phyloP scores from a whole-genome alignment of 2,113 vertebrate species.

The Sapayoa aenigma region DNA sequence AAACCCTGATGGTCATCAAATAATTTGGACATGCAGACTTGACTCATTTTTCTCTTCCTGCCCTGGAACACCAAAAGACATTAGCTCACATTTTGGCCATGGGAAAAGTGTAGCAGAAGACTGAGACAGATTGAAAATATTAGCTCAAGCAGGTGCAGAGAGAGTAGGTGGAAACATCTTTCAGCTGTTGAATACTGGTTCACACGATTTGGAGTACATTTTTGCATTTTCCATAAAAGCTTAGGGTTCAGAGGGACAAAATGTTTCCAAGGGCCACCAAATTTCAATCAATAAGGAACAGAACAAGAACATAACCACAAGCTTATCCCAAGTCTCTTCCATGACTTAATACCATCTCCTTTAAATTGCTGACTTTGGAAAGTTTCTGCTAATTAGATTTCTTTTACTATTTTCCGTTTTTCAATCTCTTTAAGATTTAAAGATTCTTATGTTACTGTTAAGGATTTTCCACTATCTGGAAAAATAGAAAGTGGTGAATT shows the following conservation, averaged over 20 bases:
- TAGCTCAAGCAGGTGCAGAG: neutral
- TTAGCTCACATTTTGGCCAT: slow-evolving; percentile 41
- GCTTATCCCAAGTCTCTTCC: neutral
- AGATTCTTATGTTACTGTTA: neutral
- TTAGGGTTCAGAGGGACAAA: neutral
- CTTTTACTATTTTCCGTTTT: neutral
- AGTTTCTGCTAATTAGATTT: neutral
- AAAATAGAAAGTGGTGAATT: neutral
- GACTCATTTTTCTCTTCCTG: slow-evolving; percentile 20
- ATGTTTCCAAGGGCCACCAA: neutral
- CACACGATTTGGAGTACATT: neutral
- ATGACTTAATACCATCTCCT: neutral
- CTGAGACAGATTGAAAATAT: neutral
- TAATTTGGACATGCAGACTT: neutral
- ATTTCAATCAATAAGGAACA: neutral
- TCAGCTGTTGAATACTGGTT: neutral
- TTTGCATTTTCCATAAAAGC: neutral
- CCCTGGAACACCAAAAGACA: neutral
- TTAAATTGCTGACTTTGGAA: neutral
- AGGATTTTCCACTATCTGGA: neutral
- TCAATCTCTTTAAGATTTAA: neutral
- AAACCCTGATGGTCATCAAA: neutral
- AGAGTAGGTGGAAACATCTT: neutral
- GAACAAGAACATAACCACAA: neutral
- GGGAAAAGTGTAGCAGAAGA: neutral